Base-by-base conservation (phyloP, 2,113 vertebrate genomes). In the Rhea americana region DNA sequence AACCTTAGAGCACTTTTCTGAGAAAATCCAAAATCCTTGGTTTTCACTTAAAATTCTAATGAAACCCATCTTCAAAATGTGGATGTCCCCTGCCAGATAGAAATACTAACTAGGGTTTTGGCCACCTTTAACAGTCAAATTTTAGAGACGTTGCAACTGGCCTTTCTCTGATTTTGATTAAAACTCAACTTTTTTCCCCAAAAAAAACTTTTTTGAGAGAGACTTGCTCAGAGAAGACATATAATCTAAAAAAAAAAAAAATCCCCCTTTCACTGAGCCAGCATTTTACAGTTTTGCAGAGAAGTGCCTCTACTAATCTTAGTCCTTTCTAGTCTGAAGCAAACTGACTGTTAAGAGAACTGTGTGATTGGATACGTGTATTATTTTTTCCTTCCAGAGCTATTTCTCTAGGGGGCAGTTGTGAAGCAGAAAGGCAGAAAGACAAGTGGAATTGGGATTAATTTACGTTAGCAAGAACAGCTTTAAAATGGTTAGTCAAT, bases 401-500 rank as follows among this genome's bases (percentile, higher is more conserved):
- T 83, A 1, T 95, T 93, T 95, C 94, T 93, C 91, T 43, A 90
- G 91, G 73, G 95, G 51, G 79, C 79, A 83, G 79, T 96, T 96
- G 43, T 63, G 35, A 87, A 96, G 87, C 91, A 94, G 75, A 91
- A 92, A 91, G 92, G 89, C 92, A 92, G 93, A 91, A 89, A 90
- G 87, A 90, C 85, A 85, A 96, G 93, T 91, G 61, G 85, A 89
- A 91, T 7, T n/a, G 79, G 79, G 89, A 93, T 92, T 96, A 85
- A 95, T 96, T 92, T 92, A 82, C 37, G 89, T 83, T 93, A 81
- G 85, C 56, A 75, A 87, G 76, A 93, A 87, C 79, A 75, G 87
- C 51, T 96, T 96, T 93, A 56, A 91, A 94, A 81, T 89, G 79
- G 85, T 92, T 96, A 96, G 91, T 93, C 91, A 88, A 77, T 95